Conservation (phyloP, 2,888 invertebrate genomes). For the Beris chalybata region DNA sequence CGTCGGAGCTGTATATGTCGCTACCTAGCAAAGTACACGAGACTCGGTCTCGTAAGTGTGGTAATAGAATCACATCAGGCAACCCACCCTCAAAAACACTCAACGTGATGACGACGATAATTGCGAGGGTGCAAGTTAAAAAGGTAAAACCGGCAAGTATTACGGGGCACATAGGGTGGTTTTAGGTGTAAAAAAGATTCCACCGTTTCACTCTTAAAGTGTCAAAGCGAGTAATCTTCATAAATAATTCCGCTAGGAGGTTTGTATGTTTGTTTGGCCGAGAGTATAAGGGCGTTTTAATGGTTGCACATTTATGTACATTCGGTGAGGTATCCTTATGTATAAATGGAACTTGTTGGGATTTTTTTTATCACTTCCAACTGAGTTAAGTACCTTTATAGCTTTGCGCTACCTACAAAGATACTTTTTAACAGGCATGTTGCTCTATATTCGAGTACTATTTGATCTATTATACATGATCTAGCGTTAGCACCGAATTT, state of each 20-base stretch:
- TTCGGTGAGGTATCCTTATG: background rate
- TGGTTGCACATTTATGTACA: conserved; percentile 6
- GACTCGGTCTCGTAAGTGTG: conserved; percentile 21
- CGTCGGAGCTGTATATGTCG: background rate
- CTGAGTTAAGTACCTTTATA: too few relatives aligned
- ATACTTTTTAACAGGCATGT: too few relatives aligned
- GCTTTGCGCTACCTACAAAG: too few relatives aligned
- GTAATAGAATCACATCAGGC: conserved; percentile 26
- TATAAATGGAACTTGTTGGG: too few relatives aligned
- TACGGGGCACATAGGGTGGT: conserved; percentile 9
- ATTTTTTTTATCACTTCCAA: too few relatives aligned
- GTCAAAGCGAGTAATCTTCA: conserved; percentile 30
- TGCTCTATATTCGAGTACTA: too few relatives aligned
- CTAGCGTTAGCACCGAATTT: too few relatives aligned
- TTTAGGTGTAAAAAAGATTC: conserved; percentile 22
- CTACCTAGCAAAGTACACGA: background rate
- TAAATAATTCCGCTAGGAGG: conserved; percentile 28
- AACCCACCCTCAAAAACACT: conserved; percentile 10
- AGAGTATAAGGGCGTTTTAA: conserved; percentile 10
- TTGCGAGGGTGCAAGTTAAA: conserved; percentile 33
- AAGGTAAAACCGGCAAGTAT: conserved; percentile 26
- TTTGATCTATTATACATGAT: too few relatives aligned
- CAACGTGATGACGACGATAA: conserved; percentile 21
- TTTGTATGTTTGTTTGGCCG: conserved; percentile 14
- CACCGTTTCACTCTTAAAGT: conserved; percentile 20